Evolutionary conservation across 1,140 invertebrate genomes (phyloP).

Genomic region (Sinonovacula constricta): DNA sequence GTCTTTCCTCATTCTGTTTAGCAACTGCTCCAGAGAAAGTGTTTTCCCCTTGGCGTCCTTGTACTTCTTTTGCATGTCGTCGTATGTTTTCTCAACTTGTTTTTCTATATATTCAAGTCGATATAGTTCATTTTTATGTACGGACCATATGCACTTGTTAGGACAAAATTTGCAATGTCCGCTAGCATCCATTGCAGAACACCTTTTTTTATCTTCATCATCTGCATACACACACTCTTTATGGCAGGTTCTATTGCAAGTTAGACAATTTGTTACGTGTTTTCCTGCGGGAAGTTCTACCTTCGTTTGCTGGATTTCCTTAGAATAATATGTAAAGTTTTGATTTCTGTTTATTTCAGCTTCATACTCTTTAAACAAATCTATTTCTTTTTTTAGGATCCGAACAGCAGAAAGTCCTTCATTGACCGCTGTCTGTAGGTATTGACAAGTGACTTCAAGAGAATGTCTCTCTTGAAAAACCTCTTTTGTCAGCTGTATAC

Average conservation of each 20-base stretch:
- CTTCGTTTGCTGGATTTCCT: not conserved
- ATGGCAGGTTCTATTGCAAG: too few species aligned
- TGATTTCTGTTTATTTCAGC: not conserved
- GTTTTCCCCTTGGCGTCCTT: not conserved
- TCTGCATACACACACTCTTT: not conserved
- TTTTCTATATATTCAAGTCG: not conserved
- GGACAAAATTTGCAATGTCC: conserved; percentile 9
- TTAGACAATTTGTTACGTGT: not conserved
- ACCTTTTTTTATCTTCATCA: not conserved
- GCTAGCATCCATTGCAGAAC: not conserved
- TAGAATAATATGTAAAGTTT: not conserved
- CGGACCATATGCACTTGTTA: not conserved
- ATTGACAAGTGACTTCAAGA: not conserved
- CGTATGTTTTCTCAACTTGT: not conserved
- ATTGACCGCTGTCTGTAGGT: not conserved
- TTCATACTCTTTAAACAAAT: not conserved
- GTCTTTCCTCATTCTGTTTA: conserved; percentile 2
- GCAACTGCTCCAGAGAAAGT: not conserved
- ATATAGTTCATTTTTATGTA: not conserved
- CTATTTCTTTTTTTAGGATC: not conserved
- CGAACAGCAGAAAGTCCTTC: not conserved
- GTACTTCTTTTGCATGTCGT: not conserved
- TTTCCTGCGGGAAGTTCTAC: not conserved
- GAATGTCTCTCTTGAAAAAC: not conserved
- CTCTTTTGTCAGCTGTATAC: too few species aligned